Evolutionary conservation across 2,797 vertebrate genomes (phyloP).

Genomic region (Macrochelys suwanniensis): DNA sequence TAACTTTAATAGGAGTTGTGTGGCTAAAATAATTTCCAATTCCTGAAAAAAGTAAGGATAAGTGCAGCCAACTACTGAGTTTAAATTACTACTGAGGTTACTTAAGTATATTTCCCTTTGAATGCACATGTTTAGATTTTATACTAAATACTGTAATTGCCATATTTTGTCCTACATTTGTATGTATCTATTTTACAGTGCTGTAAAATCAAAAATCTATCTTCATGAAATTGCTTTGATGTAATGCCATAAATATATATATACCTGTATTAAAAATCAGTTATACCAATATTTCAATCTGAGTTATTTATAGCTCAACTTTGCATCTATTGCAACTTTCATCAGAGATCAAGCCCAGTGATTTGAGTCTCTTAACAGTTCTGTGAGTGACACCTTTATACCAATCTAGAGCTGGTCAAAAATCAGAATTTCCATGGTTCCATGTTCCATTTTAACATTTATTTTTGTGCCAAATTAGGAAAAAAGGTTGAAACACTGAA

Average conservation of each 20-base stretch:
- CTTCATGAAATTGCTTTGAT: slow-evolving; percentile 67
- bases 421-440: not conserved
- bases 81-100: slow-evolving; percentile 65
- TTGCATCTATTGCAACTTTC: slow-evolving; percentile 8
- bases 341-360: not conserved
- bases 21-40: slow-evolving; percentile 20
- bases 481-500: not conserved
- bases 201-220: slow-evolving; percentile 45
- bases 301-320: slow-evolving; percentile 20
- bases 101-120: slow-evolving; percentile 57
- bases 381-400: not conserved
- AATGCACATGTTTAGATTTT: slow-evolving; percentile 69
- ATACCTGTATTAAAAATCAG: slow-evolving; percentile 29
- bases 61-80: slow-evolving; percentile 39
- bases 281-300: not conserved
- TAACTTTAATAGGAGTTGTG: slow-evolving; percentile 36
- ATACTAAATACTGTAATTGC: slow-evolving; percentile 69
- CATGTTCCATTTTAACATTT: not conserved
- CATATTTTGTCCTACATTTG: slow-evolving; percentile 66
- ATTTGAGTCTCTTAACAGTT: not conserved
- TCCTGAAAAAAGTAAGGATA: slow-evolving; percentile 33
- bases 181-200: slow-evolving; percentile 70
- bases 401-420: not conserved
- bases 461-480: not conserved
- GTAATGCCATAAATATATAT: slow-evolving; percentile 36